These are phyloP conservation scores for Pteruthius melanotis DNA, from an alignment of 2,113 vertebrate species.

Conservation along the genomic window DNA sequence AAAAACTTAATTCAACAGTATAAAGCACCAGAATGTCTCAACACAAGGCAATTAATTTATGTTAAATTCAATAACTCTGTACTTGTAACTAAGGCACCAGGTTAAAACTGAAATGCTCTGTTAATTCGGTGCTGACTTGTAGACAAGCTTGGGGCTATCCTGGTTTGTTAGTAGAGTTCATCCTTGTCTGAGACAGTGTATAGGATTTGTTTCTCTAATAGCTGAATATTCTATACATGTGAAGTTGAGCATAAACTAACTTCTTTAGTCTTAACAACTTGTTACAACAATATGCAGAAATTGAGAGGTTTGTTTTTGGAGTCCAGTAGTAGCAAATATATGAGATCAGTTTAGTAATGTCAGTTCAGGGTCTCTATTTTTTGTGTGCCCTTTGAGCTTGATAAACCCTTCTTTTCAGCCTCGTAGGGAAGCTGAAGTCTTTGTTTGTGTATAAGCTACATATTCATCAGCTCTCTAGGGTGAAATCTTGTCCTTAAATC, in stretches of 20 bases:
- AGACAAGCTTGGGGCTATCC: not conserved
- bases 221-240: not conserved
- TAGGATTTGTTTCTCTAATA: not conserved
- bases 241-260: not conserved
- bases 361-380: not conserved
- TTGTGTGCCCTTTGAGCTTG: not conserved
- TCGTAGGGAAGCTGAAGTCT: not conserved
- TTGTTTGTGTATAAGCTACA: not conserved
- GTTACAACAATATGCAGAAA: not conserved
- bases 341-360: not conserved
- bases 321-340: not conserved
- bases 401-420: not conserved
- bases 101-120: not conserved
- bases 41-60: not conserved
- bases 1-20: not conserved
- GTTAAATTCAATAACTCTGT: not conserved
- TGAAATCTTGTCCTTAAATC: not conserved
- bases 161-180: not conserved
- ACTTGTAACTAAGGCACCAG: slow-evolving; percentile 30
- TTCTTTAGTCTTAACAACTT: not conserved
- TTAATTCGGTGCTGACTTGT: not conserved
- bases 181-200: not conserved
- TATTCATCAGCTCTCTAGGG: not conserved
- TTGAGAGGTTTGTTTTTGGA: not conserved
- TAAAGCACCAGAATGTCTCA: not conserved